Conservation (phyloP, 2,113 vertebrate genomes). For the Ramphastos sulfuratus region DNA sequence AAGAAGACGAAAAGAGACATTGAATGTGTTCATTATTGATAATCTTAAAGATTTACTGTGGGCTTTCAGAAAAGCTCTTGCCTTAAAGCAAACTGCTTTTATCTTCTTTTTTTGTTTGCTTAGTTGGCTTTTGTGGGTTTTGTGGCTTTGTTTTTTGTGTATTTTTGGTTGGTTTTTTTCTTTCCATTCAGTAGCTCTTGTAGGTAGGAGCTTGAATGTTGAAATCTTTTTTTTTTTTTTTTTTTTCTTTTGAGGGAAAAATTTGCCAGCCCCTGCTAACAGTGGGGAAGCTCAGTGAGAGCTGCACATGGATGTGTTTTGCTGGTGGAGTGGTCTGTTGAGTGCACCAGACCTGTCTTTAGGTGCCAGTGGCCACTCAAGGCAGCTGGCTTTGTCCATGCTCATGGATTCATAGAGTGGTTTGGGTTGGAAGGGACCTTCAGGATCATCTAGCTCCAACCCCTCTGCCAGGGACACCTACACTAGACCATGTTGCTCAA, state of each 20-base stretch:
- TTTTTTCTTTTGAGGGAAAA: not conserved
- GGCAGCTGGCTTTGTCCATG: rapidly evolving
- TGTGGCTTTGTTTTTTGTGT: constrained; percentile 18
- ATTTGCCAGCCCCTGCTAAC: not conserved
- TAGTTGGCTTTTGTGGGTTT: constrained; percentile 66
- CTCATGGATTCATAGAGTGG: too few species aligned
- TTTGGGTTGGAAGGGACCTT: too few species aligned
- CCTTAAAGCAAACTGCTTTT: constrained; percentile 63
- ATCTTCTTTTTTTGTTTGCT: constrained; percentile 67
- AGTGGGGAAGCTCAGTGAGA: not conserved
- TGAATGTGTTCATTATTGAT: constrained; percentile 68
- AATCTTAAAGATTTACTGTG: constrained; percentile 62
- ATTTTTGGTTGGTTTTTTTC: not conserved
- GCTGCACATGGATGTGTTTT: rapidly evolving
- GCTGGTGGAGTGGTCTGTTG: rapidly evolving
- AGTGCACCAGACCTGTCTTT: not conserved
- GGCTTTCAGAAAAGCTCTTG: constrained; percentile 62
- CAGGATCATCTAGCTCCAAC: too few species aligned
- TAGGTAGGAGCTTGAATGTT: not conserved
- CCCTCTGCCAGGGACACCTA: too few species aligned
- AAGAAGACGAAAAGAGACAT: constrained; percentile 30
- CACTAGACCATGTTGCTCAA: too few species aligned
- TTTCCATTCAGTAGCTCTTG: not conserved
- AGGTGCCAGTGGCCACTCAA: rapidly evolving
- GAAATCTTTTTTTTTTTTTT: not conserved